These are phyloP conservation scores for Hepsetus odoe DNA, from an alignment of 2,113 vertebrate species.

Conservation along the genomic window DNA sequence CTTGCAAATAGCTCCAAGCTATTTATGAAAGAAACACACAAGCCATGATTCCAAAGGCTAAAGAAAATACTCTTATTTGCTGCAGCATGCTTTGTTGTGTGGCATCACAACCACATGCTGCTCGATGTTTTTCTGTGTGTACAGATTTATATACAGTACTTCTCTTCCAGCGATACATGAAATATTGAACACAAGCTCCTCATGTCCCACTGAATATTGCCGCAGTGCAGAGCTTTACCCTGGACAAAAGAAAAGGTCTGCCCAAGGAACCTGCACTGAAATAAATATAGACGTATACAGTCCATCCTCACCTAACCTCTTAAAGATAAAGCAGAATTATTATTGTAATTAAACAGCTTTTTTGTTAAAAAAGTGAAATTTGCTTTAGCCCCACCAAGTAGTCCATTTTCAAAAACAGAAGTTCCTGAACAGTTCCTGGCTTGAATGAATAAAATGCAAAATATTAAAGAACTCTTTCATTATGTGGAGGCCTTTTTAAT, in stretches of 20 bases:
- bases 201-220: neutral
- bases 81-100: neutral
- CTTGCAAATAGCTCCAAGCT: neutral
- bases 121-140: neutral
- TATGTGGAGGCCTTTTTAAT: neutral
- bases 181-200: slow-evolving; percentile 24
- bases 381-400: too few relatives aligned
- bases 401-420: too few relatives aligned
- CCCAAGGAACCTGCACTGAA: too few relatives aligned
- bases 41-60: too few relatives aligned
- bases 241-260: neutral
- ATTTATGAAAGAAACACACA: too few relatives aligned
- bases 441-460: too few relatives aligned
- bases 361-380: too few relatives aligned
- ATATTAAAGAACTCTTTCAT: too few relatives aligned
- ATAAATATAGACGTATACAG: neutral
- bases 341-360: too few relatives aligned
- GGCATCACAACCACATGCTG: neutral
- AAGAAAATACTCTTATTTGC: too few relatives aligned
- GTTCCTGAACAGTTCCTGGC: too few relatives aligned
- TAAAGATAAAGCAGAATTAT: neutral
- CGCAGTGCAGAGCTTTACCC: neutral
- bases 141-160: slow-evolving; percentile 15
- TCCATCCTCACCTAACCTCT: neutral
- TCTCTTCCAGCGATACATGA: slow-evolving; percentile 4